phyloP scores from a whole-genome alignment of 1,140 invertebrate species.

The Temnothorax nylanderi region DNA sequence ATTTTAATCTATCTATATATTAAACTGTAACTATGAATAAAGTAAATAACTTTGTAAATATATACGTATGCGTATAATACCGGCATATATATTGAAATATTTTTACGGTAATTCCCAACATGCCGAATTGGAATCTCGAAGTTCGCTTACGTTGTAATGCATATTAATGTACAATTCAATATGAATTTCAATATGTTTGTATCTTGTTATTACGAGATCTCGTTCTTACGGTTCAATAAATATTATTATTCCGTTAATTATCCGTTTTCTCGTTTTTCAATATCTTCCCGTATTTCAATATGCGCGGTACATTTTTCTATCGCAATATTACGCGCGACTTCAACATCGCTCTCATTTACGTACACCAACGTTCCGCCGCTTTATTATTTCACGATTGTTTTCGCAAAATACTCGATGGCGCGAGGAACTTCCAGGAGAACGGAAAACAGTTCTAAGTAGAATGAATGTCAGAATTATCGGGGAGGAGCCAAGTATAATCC shows the following conservation, averaged over 20 bases:
- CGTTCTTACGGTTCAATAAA: neutral
- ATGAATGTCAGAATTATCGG: constrained; percentile 41
- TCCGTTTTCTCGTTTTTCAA: neutral
- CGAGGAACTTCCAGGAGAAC: constrained; percentile 15
- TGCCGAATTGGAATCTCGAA: neutral
- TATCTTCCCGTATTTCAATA: neutral
- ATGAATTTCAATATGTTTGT: constrained; percentile 9
- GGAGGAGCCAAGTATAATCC: constrained; percentile 47
- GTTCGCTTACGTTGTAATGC: neutral
- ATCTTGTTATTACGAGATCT: constrained; percentile 11
- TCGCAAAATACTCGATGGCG: neutral
- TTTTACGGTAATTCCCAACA: neutral
- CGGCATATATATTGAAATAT: neutral
- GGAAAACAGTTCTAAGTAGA: constrained; percentile 54
- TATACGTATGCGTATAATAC: neutral
- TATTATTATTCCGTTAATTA: constrained; percentile 22
- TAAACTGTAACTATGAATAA: neutral
- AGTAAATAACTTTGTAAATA: neutral
- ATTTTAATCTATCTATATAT: neutral
- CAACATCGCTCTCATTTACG: neutral
- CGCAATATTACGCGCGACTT: neutral
- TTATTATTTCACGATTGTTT: constrained; percentile 42
- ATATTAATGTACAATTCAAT: constrained; percentile 14
- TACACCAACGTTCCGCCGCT: neutral
- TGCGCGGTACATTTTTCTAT: neutral